These are phyloP conservation scores for Mayetiola destructor DNA, from an alignment of 2,888 invertebrate species.

Conservation along the genomic window DNA sequence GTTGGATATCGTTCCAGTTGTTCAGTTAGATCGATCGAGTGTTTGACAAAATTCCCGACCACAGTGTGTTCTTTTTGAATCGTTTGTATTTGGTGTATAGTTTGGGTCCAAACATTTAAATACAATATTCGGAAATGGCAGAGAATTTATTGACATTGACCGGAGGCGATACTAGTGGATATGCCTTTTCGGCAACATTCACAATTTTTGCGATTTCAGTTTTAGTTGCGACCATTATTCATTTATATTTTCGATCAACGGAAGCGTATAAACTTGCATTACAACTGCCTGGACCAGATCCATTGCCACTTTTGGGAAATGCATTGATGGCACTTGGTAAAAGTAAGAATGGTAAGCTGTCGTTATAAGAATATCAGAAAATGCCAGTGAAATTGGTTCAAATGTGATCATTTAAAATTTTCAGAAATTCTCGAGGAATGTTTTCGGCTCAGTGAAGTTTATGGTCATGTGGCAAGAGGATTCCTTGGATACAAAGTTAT, in stretches of 20 bases:
- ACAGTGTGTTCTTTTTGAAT: too few species aligned
- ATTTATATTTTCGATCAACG: background rate
- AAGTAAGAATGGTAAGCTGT: constrained; percentile 43
- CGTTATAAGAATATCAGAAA: background rate
- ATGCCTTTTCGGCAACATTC: background rate
- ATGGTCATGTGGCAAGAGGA: constrained; percentile 40
- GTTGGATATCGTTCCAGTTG: too few species aligned
- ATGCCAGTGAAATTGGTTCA: background rate
- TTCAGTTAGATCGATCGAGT: too few species aligned
- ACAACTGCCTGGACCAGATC: constrained; percentile 18
- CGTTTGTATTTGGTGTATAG: too few species aligned
- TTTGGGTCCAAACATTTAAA: too few species aligned
- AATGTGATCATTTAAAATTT: background rate
- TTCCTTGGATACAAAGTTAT: constrained; percentile 57
- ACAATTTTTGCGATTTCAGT: background rate
- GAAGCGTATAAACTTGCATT: constrained; percentile 3
- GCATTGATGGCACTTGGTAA: constrained; percentile 48
- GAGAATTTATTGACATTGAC: background rate
- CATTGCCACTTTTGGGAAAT: constrained; percentile 54
- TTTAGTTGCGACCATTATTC: background rate
- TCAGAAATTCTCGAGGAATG: constrained; percentile 44
- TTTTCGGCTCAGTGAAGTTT: constrained; percentile 38
- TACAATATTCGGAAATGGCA: too few species aligned
- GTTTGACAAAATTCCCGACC: too few species aligned
- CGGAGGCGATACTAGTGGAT: background rate